Evolutionary conservation across 2,797 vertebrate genomes (phyloP), one percentile per base, ranked within the genome.

Genomic region (Pantherophis vulpinus): DNA sequence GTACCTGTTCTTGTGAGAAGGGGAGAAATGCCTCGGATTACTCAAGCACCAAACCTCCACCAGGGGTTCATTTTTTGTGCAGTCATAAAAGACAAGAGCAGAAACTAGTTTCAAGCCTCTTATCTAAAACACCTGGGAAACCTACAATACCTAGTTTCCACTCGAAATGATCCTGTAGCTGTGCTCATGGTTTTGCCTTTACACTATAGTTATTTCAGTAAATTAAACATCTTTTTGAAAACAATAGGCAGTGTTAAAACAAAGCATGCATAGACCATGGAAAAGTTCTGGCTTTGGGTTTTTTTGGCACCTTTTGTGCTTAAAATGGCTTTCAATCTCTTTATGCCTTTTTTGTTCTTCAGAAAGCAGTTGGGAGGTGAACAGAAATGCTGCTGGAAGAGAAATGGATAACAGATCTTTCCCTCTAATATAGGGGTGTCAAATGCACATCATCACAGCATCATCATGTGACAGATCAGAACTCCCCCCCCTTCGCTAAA

Each of bases 51-150:
- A 87, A 47, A 55, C 70, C 54, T 18, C 58, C 16, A n/a, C 58
- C 74, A 74, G 61, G 66, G 5, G 5, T 54, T 54, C 42, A 61
- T 12, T 86, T 54, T 93, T 91, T 54, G 29, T 61, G 42, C 14
- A 2, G 14, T 51, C 25, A 70, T 47, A 37, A 55, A 89, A 63
- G 29, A 37, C 32, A 47, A 61, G 18, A 47, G n/a, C 88, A 86
- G 37, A 63, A n/a, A 18, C 20, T 29, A 27, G 37, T 74, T 70
- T 42, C 47, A 90, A 7, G 32, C 12, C 18, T 58, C 66, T 70
- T 25, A 90, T 93, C 79, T 90, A 56, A 90, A 90, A 90, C 37
- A 87, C 4, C 89, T 93, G 60, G 32, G 51, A 56, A 61, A 42
- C 90, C 11, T 47, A 56, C 42, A 63, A 90, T 7, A 14, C 42